A percentile compares a stretch with the other conserved stretches of the same genome.
These are phyloP conservation scores for Phylloscopus trochilus DNA, from an alignment of 2,113 vertebrate genomes.

Conservation along the genomic window DNA sequence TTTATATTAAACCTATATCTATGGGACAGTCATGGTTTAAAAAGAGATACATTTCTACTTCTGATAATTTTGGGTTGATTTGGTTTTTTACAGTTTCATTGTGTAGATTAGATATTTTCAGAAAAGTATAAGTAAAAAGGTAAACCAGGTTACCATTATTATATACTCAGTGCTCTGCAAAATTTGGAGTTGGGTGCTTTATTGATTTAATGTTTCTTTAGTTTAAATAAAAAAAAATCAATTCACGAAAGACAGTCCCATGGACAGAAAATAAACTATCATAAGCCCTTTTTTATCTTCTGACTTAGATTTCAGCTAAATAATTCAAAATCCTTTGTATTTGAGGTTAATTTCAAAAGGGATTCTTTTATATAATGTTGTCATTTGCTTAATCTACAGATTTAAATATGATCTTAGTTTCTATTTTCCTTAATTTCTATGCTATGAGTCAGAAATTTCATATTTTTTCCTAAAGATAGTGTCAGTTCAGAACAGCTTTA, in stretches of 20 bases:
- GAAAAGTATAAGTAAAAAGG: neutral
- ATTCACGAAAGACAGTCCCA: neutral
- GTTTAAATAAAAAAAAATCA: neutral
- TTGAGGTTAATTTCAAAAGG: neutral
- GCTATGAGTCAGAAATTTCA: neutral
- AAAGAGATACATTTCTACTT: neutral
- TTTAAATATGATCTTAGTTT: neutral
- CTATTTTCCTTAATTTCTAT: neutral
- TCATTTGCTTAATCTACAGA: neutral
- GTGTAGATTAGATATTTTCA: neutral
- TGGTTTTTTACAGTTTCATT: neutral
- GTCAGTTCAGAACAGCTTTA: neutral
- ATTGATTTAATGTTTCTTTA: neutral
- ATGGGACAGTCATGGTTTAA: neutral
- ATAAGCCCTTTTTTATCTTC: neutral
- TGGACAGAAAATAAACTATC: neutral
- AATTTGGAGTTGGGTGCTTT: accelerated
- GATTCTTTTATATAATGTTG: neutral
- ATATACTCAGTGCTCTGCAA: neutral
- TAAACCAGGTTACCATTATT: neutral
- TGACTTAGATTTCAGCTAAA: neutral
- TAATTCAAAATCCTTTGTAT: neutral
- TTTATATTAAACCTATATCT: neutral
- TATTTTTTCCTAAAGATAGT: neutral
- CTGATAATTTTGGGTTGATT: neutral